Evolutionary conservation across 1,140 invertebrate genomes (phyloP), one percentile per base, ranked within the genome.

Genomic region (Pseudomyrmex sp.): DNA sequence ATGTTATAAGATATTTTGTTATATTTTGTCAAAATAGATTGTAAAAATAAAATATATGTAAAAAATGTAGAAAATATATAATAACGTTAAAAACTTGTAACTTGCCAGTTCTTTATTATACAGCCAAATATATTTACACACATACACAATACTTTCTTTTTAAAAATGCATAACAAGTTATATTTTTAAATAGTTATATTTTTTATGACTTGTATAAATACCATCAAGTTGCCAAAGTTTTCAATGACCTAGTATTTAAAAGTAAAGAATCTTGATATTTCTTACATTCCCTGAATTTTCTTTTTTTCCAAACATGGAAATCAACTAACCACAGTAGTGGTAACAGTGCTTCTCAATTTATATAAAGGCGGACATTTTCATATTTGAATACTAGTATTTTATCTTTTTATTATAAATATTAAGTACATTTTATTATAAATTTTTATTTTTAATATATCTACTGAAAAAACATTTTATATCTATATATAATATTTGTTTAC

Each of bases 281-380:
- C 20, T 52, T 66, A 56, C 73, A 10, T 72, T 18, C 35, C n/a
- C 58, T 72, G 12, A 82, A 87, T 85, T 35, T 35, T 35, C 35
- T 35, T 35, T 35, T 5, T 35, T 35, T 65, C 66, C 72, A 68
- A 59, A 80, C 15, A 82, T 80, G 52, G 61, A 87, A 88, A 82
- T 63, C n/a, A 59, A 70, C 44, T 23, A 56, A 44, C 18, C 61
- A 61, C 44, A 56, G 54, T 50, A 58, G 46, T 23, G 63, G 20
- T 23, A 74, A 23, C 84, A 88, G 86, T 87, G 85, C 10, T 59
- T 86, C 86, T 84, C 85, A 86, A 79, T 72, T 83, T 15, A 52
- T 10, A 35, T 59, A 69, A 73, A 70, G 20, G 2, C 13, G 44
- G 20, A 20, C 26, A 56, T 1, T 20, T 52, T 26, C 2, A 7